Base-by-base conservation (phyloP, 2,113 vertebrate species). In the Peromyscus leucopus region DNA sequence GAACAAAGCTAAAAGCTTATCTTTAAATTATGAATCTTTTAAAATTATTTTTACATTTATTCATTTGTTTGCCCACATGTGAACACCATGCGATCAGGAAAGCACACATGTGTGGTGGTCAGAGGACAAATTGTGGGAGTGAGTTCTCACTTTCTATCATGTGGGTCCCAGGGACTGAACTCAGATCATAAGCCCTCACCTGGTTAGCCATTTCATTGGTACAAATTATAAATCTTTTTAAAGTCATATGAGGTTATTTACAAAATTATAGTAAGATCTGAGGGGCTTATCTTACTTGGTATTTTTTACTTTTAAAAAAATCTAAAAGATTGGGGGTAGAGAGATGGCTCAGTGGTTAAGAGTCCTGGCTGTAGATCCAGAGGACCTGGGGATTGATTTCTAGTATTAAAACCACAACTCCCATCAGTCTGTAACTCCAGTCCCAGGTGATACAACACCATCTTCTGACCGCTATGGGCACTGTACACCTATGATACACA, bases 1-100 rank as follows among this genome's bases (percentile, higher is more conserved):
- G 59, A 90, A 93, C 84, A 91, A 80, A 93, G 46, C 39, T 67
- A 46, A 67, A 91, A 28, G 31, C 71, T 48, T 61, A 51, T 61
- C 79, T 31, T 90, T 39, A 87, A 78, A 57, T 55, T 42, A 87
- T 24, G 12, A 67, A 74, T 82, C 71, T 82, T 79, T 90, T 15
- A n/a, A 83, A 57, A 61, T 61, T 57, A 57, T 57, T 82, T 33
- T 82, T 57, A 57, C 17, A 55, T 21, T 19, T 36, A 57, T n/a
- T 59, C 39, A 61, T 39, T 13, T 39, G 12, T 39, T 12, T 61
- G 36, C 7, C 15, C 57, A 39, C 57, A 39, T 2, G 24, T 15
- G 51, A 31, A 83, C 57, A 83, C 17, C 80, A 83, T n/a, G 24
- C 57, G 61, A 24, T 36, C 55, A 83, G 36, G 36, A 83, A 26